These are phyloP conservation scores for Micrastur ruficollis DNA, from an alignment of 2,797 vertebrate genomes.

Conservation along the genomic window DNA sequence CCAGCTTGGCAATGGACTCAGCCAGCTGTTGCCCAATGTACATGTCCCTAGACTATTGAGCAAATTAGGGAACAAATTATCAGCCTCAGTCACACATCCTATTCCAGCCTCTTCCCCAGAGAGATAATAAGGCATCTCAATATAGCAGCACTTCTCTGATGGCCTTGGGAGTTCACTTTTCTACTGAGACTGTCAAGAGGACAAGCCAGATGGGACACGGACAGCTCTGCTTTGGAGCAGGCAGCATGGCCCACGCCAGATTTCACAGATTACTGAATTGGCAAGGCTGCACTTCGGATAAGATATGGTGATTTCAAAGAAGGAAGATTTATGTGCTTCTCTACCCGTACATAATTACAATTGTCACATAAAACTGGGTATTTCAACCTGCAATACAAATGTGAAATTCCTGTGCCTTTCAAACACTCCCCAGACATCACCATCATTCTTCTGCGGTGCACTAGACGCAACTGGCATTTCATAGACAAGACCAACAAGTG, in stretches of 20 bases:
- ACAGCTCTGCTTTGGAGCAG: neutral
- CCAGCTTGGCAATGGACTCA: neutral
- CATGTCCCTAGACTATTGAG: neutral
- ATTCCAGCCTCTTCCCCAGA: neutral
- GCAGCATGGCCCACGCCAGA: accelerated
- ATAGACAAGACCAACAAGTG: neutral
- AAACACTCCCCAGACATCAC: neutral
- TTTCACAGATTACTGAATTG: neutral
- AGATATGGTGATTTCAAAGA: neutral
- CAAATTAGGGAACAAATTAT: conserved; percentile 24
- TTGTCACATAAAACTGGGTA: neutral
- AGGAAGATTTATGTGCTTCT: neutral
- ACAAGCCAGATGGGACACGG: neutral
- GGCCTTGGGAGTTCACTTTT: neutral
- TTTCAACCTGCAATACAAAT: neutral
- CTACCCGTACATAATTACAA: neutral
- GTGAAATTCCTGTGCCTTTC: neutral
- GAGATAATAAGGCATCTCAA: neutral
- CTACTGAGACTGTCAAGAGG: neutral
- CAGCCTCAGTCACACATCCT: neutral
- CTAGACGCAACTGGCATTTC: accelerated
- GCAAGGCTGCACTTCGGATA: neutral
- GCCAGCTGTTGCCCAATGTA: neutral
- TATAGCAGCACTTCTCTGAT: neutral
- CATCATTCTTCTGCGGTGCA: accelerated